Evolutionary conservation across 1,140 invertebrate species (phyloP).

Genomic region (Nomia melanderi): DNA sequence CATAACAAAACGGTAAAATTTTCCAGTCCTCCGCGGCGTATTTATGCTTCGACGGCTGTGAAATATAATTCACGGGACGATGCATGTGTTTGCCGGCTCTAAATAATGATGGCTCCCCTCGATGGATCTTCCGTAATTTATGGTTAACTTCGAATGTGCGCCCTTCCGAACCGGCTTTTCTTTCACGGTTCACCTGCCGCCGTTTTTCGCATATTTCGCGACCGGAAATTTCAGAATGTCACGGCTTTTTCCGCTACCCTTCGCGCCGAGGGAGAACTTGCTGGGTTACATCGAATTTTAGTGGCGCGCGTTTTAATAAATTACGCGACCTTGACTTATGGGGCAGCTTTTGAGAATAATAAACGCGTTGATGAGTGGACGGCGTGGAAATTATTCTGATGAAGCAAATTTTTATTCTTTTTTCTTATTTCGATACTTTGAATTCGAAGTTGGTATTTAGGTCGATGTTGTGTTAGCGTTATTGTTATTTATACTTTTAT

Average conservation of each 20-base stretch:
- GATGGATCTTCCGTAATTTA: conserved; percentile 16
- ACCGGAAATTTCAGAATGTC: neutral
- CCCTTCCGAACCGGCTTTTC: neutral
- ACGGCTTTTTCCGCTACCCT: too few species aligned
- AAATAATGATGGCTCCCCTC: conserved; percentile 12
- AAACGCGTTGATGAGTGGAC: too few species aligned
- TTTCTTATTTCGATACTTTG: too few species aligned
- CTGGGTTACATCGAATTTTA: neutral
- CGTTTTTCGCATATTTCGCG: neutral
- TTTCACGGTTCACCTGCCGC: neutral
- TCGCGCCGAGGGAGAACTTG: neutral
- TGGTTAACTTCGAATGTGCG: neutral
- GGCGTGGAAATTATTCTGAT: too few species aligned
- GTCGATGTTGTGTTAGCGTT: too few species aligned
- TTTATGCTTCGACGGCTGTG: conserved; percentile 20
- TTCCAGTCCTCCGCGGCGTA: neutral
- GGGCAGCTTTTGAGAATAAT: too few species aligned
- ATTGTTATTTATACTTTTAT: too few species aligned
- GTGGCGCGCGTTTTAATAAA: neutral
- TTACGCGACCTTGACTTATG: too few species aligned
- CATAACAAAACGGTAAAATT: neutral
- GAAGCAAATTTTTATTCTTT: too few species aligned
- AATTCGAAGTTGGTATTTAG: too few species aligned
- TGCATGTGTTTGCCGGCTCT: neutral
- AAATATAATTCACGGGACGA: conserved; percentile 13